Percentiles rank a stretch among this genome's conserved stretches.
phyloP scores from a whole-genome alignment of 2,797 vertebrate species.

The Diglossa cyanea region DNA sequence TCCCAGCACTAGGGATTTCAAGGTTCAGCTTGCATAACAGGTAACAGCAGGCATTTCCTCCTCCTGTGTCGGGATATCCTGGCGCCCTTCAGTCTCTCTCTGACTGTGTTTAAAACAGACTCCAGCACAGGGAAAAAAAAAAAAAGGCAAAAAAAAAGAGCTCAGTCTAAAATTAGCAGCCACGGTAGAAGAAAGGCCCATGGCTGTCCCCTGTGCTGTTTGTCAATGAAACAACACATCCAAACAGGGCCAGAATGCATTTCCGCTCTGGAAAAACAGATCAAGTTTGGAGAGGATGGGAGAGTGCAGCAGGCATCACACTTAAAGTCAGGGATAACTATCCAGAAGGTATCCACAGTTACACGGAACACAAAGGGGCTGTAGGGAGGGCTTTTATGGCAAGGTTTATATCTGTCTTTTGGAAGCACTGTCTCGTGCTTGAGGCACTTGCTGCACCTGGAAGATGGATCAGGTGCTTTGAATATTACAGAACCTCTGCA shows the following conservation, averaged over 20 bases:
- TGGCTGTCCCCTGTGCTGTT: slow-evolving; percentile 64
- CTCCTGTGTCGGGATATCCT: slow-evolving; percentile 99
- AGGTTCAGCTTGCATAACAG: slow-evolving; percentile 95
- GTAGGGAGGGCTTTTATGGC: neutral
- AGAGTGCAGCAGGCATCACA: neutral
- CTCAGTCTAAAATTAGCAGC: slow-evolving; percentile 90
- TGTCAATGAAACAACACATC: slow-evolving; percentile 73
- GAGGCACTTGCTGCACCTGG: neutral
- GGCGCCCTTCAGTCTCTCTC: slow-evolving; percentile 97
- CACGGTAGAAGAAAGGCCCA: slow-evolving; percentile 70
- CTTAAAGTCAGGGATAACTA: neutral
- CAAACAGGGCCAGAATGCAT: slow-evolving; percentile 66
- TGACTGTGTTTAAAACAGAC: slow-evolving; percentile 82
- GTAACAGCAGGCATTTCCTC: slow-evolving; percentile 99
- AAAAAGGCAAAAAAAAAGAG: neutral
- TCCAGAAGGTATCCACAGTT: neutral
- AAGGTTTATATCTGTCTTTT: neutral
- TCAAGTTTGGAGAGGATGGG: neutral
- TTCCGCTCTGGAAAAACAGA: slow-evolving; percentile 60
- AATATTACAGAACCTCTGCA: neutral
- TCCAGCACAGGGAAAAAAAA: slow-evolving; percentile 68
- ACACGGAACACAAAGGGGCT: neutral
- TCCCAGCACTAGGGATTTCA: slow-evolving; percentile 69
- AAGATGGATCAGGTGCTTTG: neutral
- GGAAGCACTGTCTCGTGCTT: neutral